Evolutionary conservation across 1,140 invertebrate species (phyloP).

Genomic region (Lamellibrachia luymesi): DNA sequence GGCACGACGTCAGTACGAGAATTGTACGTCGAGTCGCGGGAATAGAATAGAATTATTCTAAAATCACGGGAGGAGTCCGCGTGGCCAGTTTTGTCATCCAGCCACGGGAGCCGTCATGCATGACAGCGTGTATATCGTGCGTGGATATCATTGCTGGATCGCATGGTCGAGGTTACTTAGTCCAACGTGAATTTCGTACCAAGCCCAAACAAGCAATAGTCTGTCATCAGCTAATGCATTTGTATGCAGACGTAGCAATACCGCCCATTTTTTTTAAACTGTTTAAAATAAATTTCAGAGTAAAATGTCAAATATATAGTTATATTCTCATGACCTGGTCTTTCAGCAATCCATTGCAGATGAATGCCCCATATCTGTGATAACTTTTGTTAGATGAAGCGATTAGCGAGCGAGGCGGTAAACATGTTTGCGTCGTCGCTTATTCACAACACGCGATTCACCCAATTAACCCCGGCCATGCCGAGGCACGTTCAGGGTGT

Average conservation of each 20-base stretch:
- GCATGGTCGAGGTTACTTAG: not conserved
- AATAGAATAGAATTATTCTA: not conserved
- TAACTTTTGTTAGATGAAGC: not conserved
- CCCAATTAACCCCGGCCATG: not conserved
- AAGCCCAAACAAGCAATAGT: not conserved
- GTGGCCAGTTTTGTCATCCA: not conserved
- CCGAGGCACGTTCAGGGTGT: not conserved
- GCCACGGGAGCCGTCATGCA: not conserved
- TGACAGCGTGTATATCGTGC: not conserved
- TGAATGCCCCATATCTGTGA: not conserved
- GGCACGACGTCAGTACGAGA: not conserved
- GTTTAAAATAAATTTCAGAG: too few relatives aligned
- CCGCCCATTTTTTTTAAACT: too few relatives aligned
- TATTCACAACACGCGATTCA: not conserved
- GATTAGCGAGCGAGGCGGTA: not conserved
- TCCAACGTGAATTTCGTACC: not conserved
- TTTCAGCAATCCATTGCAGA: not conserved
- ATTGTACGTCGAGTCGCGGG: not conserved
- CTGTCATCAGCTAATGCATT: not conserved
- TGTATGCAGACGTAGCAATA: too few relatives aligned
- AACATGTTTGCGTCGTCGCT: not conserved
- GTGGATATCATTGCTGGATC: not conserved
- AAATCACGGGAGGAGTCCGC: not conserved
- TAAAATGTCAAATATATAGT: not conserved
- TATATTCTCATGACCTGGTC: not conserved